Conservation (phyloP, 2,797 vertebrate species). For the Argya squamiceps region DNA sequence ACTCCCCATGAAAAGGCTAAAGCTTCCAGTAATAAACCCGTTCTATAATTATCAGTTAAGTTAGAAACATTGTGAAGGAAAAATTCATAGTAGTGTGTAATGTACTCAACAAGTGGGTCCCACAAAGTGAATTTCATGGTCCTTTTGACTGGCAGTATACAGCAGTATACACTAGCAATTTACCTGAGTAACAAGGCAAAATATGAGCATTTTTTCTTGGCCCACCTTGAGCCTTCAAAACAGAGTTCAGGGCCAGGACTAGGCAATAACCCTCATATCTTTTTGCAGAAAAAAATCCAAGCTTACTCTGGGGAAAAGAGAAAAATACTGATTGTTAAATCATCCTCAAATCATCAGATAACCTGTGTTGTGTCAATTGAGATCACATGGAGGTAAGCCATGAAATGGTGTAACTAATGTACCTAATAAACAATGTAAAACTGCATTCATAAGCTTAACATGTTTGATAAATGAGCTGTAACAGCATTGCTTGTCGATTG, state of each 20-base stretch:
- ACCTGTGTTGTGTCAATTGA: neutral
- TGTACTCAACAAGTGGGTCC: neutral
- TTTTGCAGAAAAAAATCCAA: neutral
- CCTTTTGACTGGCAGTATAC: neutral
- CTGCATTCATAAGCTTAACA: neutral
- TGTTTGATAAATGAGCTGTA: conserved; percentile 23
- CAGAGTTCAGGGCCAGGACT: neutral
- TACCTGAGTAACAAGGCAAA: neutral
- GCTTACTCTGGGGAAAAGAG: neutral
- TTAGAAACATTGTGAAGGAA: neutral
- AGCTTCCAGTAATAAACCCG: neutral
- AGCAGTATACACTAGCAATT: neutral
- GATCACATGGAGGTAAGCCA: neutral
- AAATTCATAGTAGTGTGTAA: neutral
- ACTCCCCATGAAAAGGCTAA: neutral
- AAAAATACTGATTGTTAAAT: neutral
- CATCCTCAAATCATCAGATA: neutral
- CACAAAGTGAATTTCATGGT: neutral
- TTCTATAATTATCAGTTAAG: neutral
- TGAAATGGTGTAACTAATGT: neutral
- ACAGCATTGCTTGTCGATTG: neutral
- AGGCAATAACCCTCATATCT: neutral
- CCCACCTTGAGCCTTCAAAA: neutral
- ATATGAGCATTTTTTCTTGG: neutral
- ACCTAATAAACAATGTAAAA: neutral